Conservation (phyloP, 2,888 invertebrate species). For the Brachyopa scutellaris region DNA sequence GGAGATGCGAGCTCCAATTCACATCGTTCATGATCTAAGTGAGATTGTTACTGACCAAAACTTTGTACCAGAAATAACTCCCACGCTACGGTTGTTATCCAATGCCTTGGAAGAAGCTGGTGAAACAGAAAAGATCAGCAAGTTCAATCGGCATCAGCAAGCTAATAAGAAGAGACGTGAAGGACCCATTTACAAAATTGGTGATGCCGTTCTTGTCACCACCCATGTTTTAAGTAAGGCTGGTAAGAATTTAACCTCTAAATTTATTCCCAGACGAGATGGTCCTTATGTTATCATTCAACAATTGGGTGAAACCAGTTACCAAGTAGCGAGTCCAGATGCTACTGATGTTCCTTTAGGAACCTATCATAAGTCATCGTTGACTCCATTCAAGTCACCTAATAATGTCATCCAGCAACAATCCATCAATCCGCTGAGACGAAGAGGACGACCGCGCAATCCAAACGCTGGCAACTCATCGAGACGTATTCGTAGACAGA, state of each 20-base stretch:
- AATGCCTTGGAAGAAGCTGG: neutral
- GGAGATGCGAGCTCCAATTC: no score
- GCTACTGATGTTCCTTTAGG: slow-evolving; percentile 48
- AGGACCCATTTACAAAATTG: neutral
- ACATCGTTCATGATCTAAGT: no score
- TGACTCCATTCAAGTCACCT: slow-evolving; percentile 55
- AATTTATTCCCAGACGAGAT: neutral
- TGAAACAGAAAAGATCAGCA: no score
- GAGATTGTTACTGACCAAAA: no score
- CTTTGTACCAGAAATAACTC: no score
- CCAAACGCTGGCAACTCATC: neutral
- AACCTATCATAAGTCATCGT: slow-evolving; percentile 76
- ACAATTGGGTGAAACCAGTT: neutral
- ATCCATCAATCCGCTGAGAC: no score
- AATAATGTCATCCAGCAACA: neutral
- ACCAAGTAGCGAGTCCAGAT: neutral
- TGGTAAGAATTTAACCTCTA: neutral
- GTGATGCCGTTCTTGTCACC: neutral
- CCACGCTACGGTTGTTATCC: neutral
- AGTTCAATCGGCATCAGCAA: neutral
- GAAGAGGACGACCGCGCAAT: no score
- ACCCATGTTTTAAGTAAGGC: neutral
- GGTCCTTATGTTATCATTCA: neutral
- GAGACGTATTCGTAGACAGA: neutral
- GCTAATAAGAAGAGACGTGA: neutral